Base-by-base conservation (phyloP, 2,797 vertebrate genomes). In the Philypnodon macrostomus region DNA sequence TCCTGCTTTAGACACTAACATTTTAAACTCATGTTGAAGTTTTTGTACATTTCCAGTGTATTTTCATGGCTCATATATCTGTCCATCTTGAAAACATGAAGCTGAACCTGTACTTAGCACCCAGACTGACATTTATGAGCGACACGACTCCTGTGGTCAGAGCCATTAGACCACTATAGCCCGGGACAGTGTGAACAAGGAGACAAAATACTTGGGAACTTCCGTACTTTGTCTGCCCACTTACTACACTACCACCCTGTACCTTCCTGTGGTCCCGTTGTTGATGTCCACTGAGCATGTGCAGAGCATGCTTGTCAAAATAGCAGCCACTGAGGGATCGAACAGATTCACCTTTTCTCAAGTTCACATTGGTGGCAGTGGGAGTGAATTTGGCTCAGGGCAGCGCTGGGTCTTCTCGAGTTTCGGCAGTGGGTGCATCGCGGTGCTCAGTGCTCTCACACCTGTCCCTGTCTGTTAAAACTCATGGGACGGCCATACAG, bases 301-400 rank as follows among this genome's bases (percentile, higher is more conserved):
- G 79, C 70, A 75, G 49, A 53, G 63, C 74, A 44, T 65, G 75
- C 7, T 53, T 46, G 73, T 88, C 58, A 87, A 89, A 89, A 87
- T 89, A 89, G 85, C 77, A 67, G 53, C 50, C n/a, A 41, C 70
- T 72, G 75, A 80, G 68, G 76, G 65, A 77, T 83, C 67, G 67
- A 85, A 75, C 75, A 75, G 71, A 84, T 87, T 87, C 89, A 88
- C 85, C 85, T 89, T 89, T 87, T 88, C 86, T 89, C 80, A 88
- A 89, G 85, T 90, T 90, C 88, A 85, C 82, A 79, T 89, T 74
- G 72, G 84, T 85, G 82, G 79, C 80, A 82, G 75, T 11, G 55
- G 73, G 72, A 82, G 87, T 89, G 85, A 86, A 87, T 91, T 88
- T 92, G 86, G 87, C 86, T 81, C 53, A 65, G 66, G 48, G 54